A percentile compares a stretch with the other conserved stretches of the same genome.
These are phyloP conservation scores for Oeneis ivallda DNA, from an alignment of 2,888 invertebrate species.

Conservation along the genomic window DNA sequence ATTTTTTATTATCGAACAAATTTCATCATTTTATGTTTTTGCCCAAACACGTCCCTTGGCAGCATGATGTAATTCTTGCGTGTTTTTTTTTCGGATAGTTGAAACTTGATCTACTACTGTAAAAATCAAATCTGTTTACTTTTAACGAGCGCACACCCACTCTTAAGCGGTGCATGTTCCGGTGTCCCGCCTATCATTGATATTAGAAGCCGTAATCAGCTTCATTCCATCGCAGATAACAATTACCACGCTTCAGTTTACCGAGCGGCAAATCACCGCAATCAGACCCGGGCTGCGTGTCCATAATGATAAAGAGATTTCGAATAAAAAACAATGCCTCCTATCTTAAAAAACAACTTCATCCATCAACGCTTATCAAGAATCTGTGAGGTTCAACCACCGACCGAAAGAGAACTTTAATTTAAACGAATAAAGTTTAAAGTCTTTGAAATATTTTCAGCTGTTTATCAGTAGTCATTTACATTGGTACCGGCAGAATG, in stretches of 20 bases:
- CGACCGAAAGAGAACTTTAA: conserved; percentile 25
- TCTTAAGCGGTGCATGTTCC: not conserved
- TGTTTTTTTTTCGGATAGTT: no score
- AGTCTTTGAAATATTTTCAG: not conserved
- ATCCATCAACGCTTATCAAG: conserved; percentile 42
- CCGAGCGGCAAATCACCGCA: conserved; percentile 30
- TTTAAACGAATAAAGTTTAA: not conserved
- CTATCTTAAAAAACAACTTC: conserved; percentile 43
- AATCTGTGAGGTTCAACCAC: conserved; percentile 18
- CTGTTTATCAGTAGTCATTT: conserved; percentile 30
- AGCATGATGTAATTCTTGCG: no score
- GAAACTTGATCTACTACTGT: no score
- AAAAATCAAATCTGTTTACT: no score
- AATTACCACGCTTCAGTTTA: conserved; percentile 25
- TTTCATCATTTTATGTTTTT: no score
- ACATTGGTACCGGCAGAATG: conserved; percentile 35
- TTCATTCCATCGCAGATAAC: conserved; percentile 26
- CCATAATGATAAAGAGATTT: conserved; percentile 33
- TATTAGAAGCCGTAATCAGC: conserved; percentile 7
- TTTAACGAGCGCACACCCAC: no score
- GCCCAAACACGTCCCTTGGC: no score
- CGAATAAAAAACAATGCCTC: conserved; percentile 36
- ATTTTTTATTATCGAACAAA: no score
- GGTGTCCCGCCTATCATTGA: not conserved
- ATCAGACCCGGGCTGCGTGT: conserved; percentile 33